Base-by-base conservation (phyloP, 2,113 vertebrate genomes). In the Micromys minutus region DNA sequence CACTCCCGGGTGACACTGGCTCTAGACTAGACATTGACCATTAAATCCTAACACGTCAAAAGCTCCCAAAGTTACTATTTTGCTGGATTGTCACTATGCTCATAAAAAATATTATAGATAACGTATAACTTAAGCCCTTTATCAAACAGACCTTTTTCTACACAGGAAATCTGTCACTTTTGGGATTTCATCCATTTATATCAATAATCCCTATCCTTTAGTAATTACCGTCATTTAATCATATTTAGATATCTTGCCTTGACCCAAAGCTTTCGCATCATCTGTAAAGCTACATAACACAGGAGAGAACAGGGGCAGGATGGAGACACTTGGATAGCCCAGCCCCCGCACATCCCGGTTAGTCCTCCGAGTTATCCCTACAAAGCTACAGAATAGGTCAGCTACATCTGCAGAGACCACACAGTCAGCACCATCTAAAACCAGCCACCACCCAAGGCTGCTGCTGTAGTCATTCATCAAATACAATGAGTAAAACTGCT, bases 171-270 rank as follows among this genome's bases (percentile, higher is more conserved):
- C 21, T 45, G 24, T 61, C 22, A 83, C 36, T 61, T 59, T 42
- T 42, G 15, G 65, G 75, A 50, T 22, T 92, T 85, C 5, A 88
- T 24, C 16, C 29, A 95, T 88, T 0, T 71, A 5, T 50, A 93
- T 69, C 47, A 92, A 0, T 72, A 74, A 90, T 61, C 75, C 63
- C 47, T 77, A 80, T 77, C 19, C 63, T 13, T 17, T 90, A 26
- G 42, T 76, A 96, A 87, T 87, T 72, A 85, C 7, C 34, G 83
- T 67, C 75, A 65, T 65, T 52, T 92, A n/a, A 93, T 75, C 79
- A 74, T 90, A 71, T 11, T 77, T 93, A 81, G 94, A 89, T 74
- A 96, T 71, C 86, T n/a, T 87, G 5, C 13, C 42, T 84, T 92
- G 50, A 88, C 39, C 67, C 45, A 63, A 7, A 72, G 85, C 90